Evolutionary conservation across 2,797 vertebrate genomes (phyloP), one percentile per base, ranked within the genome.

Genomic region (Lutjanus campechanus): DNA sequence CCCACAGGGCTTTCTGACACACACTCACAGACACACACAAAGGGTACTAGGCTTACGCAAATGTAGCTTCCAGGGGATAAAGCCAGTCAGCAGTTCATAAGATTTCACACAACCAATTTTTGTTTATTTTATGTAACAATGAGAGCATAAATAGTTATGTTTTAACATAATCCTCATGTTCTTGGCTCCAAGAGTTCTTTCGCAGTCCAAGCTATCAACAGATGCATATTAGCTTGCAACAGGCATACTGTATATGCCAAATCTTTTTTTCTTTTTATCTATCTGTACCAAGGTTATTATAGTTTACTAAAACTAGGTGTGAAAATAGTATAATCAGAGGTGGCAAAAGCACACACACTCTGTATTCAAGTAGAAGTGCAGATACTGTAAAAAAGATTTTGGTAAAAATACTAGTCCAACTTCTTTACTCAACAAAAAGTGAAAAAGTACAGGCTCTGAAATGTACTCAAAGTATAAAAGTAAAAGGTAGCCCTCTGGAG

Each of bases 61-160:
- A 76, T 51, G 72, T 61, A 58, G 61, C 79, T 77, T 76, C 44
- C 50, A 79, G 69, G 59, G n/a, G 54, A 71, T 66, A 41, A 79
- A 58, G 54, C 43, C 72, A 78, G 76, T 81, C 67, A 81, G 76
- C 69, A 82, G 50, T 76, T 83, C 29, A 76, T 46, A 51, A 19
- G 63, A 82, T 83, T 88, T 81, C 22, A 66, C 20, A 29, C 17
- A 59, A 77, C 36, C 8, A 79, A 41, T 83, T 84, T 76, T 49
- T 56, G 15, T 73, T 81, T 69, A 79, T 83, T 85, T 86, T 63
- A 51, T 85, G 17, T 61, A 63, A 83, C 61, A 60, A 69, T 60
- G 20, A 70, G n/a, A 63, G 16, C 50, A 66, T 66, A 15, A 71
- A 13, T 62, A 25, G 66, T 55, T 22, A 19, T 65, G 54, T 81